Evolutionary conservation across 2,888 invertebrate species (phyloP).

Genomic region (Cotesia congregata): DNA sequence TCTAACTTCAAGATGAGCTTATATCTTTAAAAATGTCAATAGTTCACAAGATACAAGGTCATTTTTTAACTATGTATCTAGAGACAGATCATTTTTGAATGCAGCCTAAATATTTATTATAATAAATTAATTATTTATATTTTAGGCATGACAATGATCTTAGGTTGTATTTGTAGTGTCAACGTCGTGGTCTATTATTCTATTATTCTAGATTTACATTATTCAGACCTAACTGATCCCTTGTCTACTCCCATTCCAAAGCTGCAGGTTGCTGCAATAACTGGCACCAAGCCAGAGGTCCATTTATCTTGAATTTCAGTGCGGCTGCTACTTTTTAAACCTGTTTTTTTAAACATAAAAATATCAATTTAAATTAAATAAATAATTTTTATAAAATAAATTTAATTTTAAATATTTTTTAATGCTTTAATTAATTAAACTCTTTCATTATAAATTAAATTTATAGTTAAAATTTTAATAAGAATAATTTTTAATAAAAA

Average conservation of each 20-base stretch:
- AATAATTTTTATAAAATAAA: constrained; percentile 14
- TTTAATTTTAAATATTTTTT: too few relatives aligned
- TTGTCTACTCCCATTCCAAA: constrained; percentile 99
- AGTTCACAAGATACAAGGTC: too few relatives aligned
- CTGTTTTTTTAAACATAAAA: constrained; percentile 61
- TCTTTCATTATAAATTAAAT: too few relatives aligned
- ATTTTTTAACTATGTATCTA: too few relatives aligned
- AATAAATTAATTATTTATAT: not conserved
- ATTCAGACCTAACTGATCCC: constrained; percentile 82
- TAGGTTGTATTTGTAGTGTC: not conserved
- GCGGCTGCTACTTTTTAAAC: constrained; percentile 81
- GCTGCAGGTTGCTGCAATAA: constrained; percentile 96
- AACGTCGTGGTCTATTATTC: not conserved
- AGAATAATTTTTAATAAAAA: too few relatives aligned
- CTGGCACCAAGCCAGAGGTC: constrained; percentile 89
- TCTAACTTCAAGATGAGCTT: too few relatives aligned
- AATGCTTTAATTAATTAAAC: too few relatives aligned
- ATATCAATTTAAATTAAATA: constrained; percentile 31
- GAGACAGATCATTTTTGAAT: too few relatives aligned
- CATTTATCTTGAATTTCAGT: constrained; percentile 89
- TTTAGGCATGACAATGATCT: constrained; percentile 3
- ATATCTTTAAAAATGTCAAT: too few relatives aligned
- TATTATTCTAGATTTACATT: constrained; percentile 40
- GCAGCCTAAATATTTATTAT: too few relatives aligned
- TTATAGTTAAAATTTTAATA: too few relatives aligned